phyloP scores from a whole-genome alignment of 2,113 vertebrate species.

The Eulacestoma nigropectus region DNA sequence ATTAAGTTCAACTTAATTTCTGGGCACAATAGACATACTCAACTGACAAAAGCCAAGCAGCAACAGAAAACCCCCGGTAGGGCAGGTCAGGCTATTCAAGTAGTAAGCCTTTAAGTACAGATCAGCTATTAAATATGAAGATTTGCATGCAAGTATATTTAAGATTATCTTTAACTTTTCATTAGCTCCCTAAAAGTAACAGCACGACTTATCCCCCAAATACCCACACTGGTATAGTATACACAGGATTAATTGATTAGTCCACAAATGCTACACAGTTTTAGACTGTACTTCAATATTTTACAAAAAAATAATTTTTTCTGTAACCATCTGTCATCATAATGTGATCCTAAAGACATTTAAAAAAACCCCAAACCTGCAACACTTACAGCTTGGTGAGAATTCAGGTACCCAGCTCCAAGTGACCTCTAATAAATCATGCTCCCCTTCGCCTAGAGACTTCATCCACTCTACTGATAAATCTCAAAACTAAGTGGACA shows the following conservation, averaged over 20 bases:
- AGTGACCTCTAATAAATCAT: background rate
- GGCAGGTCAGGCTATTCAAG: background rate
- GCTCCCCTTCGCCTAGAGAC: background rate
- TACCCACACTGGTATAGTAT: background rate
- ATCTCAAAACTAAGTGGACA: background rate
- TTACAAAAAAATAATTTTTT: background rate
- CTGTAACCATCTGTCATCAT: background rate
- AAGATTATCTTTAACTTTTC: background rate
- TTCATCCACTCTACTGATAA: background rate
- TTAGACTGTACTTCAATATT: background rate
- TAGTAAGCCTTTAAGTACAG: background rate
- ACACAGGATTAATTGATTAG: background rate
- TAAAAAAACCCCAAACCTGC: accelerated
- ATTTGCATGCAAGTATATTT: background rate
- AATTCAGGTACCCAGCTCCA: background rate
- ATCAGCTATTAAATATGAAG: background rate
- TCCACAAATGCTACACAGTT: background rate
- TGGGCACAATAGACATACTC: background rate
- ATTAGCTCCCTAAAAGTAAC: background rate
- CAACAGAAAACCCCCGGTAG: background rate
- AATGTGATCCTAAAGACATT: background rate
- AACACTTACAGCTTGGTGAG: background rate
- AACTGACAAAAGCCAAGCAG: background rate
- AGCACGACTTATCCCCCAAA: background rate
- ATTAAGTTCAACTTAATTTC: background rate